Conservation (phyloP, 2,888 invertebrate species). For the Drosophila mulleri region DNA sequence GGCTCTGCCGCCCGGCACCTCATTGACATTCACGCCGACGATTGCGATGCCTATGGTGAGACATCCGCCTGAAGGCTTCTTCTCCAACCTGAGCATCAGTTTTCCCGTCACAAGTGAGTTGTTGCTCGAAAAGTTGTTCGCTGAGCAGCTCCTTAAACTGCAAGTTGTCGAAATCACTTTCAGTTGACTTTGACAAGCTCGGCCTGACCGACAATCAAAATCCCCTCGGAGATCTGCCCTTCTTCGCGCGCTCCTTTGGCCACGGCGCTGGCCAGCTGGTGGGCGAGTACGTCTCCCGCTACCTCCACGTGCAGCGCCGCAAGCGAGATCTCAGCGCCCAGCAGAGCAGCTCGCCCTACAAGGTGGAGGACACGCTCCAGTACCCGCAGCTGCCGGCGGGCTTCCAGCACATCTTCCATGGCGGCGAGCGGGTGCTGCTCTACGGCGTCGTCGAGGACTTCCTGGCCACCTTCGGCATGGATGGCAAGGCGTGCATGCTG, state of each 20-base stretch:
- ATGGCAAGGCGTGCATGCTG: slow-evolving; percentile 92
- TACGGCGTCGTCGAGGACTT: slow-evolving; percentile 93
- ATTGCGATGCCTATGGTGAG: slow-evolving; percentile 92
- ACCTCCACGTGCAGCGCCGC: slow-evolving; percentile 87
- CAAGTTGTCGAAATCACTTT: background rate
- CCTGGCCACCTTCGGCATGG: slow-evolving; percentile 91
- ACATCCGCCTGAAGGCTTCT: slow-evolving; percentile 93
- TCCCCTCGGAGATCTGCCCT: slow-evolving; percentile 91
- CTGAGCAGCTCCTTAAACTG: background rate
- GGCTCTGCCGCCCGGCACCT: slow-evolving; percentile 93
- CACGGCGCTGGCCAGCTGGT: slow-evolving; percentile 88
- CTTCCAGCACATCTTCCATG: slow-evolving; percentile 88
- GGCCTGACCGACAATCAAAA: slow-evolving; percentile 95
- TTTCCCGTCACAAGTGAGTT: slow-evolving; percentile 93
- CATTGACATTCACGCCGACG: slow-evolving; percentile 92
- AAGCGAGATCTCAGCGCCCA: slow-evolving; percentile 85
- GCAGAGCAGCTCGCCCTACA: slow-evolving; percentile 52
- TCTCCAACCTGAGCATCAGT: slow-evolving; percentile 93
- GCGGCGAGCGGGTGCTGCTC: slow-evolving; percentile 91
- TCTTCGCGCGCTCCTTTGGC: slow-evolving; percentile 91
- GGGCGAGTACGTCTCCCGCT: slow-evolving; percentile 90
- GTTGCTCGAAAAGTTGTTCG: background rate
- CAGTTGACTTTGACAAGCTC: slow-evolving; percentile 94
- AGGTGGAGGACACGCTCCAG: slow-evolving; percentile 60
- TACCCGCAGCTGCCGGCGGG: slow-evolving; percentile 84